Evolutionary conservation across 1,140 invertebrate species (phyloP).

Genomic region (Linepithema humile): DNA sequence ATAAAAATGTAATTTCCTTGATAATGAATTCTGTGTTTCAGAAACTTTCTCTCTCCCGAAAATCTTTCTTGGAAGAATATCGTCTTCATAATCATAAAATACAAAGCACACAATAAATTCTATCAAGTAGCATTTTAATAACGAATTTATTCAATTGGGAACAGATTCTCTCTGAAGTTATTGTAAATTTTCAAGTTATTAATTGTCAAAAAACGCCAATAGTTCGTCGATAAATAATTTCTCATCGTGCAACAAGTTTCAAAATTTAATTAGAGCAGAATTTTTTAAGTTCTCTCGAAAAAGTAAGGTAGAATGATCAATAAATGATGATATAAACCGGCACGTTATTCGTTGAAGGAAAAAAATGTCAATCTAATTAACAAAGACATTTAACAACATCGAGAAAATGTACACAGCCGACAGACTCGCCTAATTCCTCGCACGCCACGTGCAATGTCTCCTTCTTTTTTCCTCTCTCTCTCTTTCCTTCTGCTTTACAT

Average conservation of each 20-base stretch:
- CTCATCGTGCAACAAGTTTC: no score
- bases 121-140: background rate
- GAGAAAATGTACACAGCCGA: background rate
- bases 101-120: no score
- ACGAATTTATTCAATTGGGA: background rate
- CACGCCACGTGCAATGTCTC: background rate
- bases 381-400: background rate
- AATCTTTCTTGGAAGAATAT: no score
- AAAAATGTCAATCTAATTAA: conserved; percentile 16
- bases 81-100: no score
- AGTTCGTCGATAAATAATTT: background rate
- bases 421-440: conserved; percentile 1
- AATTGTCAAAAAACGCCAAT: no score
- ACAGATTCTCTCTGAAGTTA: background rate
- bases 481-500: background rate
- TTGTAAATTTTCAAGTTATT: background rate
- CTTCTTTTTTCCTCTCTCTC: background rate
- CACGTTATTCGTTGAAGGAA: background rate
- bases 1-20: background rate
- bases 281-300: no score
- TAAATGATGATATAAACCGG: background rate
- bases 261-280: no score
- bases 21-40: background rate
- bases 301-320: no score
- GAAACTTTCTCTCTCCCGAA: no score